Base-by-base conservation (phyloP, 2,113 vertebrate genomes). In the Neolamprologus toae region DNA sequence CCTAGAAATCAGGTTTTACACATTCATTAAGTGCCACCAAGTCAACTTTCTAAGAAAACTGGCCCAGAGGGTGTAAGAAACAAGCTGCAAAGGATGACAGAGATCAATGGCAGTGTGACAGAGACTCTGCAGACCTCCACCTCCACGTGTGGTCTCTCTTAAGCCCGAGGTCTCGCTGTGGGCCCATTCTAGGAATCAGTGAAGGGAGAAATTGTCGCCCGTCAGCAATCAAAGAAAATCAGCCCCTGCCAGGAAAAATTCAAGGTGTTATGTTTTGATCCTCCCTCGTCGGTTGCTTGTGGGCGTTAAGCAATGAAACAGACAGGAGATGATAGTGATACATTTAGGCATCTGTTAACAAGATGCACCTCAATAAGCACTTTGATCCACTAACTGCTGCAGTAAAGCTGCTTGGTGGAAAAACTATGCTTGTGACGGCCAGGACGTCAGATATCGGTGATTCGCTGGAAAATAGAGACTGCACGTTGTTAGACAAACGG, bases 141-240 rank as follows among this genome's bases (percentile, higher is more conserved):
- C 78, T 66, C 78, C 87, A 57, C 63, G 93, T 93, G 94, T 91
- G 94, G 95, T 94, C 93, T 78, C 57, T 54, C 49, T 86, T 59
- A n/a, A 88, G 81, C 68, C 49, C 6, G 71, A 83, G 92, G 87
- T 84, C 88, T 86, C 5, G 7, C 91, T 88, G 86, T 57, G 90
- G 80, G 82, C 76, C 23, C 87, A 57, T 26, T 90, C 85, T 68
- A 83, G 51, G 91, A 93, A 49, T 89, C 94, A 91, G 85, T 78
- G 90, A 88, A 92, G 89, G 59, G 90, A 89, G 81, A 93, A 94
- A 95, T 94, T 81, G 90, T 92, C 90, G 85, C 82, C 82, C 68
- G 6, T 87, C 86, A 88, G 89, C 79, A 85, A 87, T 93, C 87
- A 90, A 90, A 92, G 47, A 42, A 89, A 93, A 88, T 88, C 84